Conservation (phyloP, 1,140 invertebrate genomes). For the Magallana angulata region DNA sequence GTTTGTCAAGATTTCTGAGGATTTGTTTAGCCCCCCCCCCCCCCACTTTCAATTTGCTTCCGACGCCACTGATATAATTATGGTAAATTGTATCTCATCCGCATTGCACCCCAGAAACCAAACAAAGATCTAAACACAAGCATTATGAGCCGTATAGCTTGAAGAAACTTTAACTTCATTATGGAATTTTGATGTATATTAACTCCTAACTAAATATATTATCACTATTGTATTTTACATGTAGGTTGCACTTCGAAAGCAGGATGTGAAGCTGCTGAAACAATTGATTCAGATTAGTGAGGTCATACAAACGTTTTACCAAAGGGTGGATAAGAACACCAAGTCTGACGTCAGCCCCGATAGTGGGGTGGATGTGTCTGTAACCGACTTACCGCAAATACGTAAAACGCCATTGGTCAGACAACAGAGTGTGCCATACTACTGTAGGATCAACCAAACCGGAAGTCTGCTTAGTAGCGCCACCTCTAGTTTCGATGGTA, state of each 20-base stretch:
- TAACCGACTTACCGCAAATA: constrained; percentile 41
- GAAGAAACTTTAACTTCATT: too few relatives aligned
- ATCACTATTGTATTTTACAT: too few relatives aligned
- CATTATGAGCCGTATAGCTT: too few relatives aligned
- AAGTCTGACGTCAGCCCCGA: constrained; percentile 36
- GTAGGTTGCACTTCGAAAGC: constrained; percentile 53
- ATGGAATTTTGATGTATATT: too few relatives aligned
- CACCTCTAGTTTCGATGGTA: constrained; percentile 58
- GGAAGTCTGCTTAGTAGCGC: constrained; percentile 37
- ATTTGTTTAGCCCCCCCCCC: too few relatives aligned
- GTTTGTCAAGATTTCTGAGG: too few relatives aligned
- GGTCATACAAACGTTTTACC: constrained; percentile 55
- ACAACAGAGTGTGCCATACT: constrained; percentile 58
- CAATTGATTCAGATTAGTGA: constrained; percentile 59
- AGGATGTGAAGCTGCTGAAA: constrained; percentile 57
- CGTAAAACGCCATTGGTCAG: constrained; percentile 50
- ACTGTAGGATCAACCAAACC: constrained; percentile 39
- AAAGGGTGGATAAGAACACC: constrained; percentile 33
- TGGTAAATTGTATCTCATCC: too few relatives aligned
- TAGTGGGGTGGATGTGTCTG: constrained; percentile 32
- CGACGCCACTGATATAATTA: too few relatives aligned
- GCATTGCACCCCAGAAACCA: too few relatives aligned
- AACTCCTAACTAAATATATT: too few relatives aligned
- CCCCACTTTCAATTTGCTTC: too few relatives aligned
- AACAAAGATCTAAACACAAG: too few relatives aligned